phyloP scores from a whole-genome alignment of 92 coral and sea anemone species.

The Zoanthus gigantus region DNA sequence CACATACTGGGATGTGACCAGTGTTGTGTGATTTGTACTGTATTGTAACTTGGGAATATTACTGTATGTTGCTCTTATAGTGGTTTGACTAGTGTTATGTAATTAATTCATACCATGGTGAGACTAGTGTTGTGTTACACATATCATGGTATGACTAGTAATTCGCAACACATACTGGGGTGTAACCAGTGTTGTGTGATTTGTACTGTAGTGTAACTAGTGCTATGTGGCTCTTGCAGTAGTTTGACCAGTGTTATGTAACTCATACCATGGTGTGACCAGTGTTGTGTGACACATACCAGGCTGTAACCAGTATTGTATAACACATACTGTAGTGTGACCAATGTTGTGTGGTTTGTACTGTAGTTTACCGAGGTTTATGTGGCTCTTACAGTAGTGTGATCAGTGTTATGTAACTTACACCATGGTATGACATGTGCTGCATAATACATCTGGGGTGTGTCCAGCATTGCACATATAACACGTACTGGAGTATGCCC shows the following conservation, averaged over 20 bases:
- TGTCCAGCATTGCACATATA: background rate
- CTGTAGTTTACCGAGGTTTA: background rate
- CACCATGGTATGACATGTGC: background rate
- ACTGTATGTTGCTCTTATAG: too few relatives aligned
- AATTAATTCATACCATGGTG: background rate
- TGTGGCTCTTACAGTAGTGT: background rate
- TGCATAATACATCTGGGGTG: background rate
- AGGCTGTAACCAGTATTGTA: background rate
- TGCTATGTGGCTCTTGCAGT: too few relatives aligned
- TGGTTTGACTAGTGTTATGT: background rate
- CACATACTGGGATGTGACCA: background rate
- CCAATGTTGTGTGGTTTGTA: background rate
- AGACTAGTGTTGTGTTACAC: too few relatives aligned
- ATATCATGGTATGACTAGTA: too few relatives aligned
- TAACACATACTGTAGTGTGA: background rate
- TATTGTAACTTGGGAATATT: too few relatives aligned
- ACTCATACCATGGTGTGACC: background rate
- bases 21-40: background rate
- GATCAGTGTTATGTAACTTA: background rate
- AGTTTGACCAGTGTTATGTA: background rate
- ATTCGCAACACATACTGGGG: too few relatives aligned
- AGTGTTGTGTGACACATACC: background rate
- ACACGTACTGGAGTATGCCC: too few relatives aligned
- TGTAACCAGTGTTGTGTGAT: background rate
- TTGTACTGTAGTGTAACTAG: background rate